Evolutionary conservation across 2,888 invertebrate species (phyloP).

Genomic region (Tubulanus polymorphus): DNA sequence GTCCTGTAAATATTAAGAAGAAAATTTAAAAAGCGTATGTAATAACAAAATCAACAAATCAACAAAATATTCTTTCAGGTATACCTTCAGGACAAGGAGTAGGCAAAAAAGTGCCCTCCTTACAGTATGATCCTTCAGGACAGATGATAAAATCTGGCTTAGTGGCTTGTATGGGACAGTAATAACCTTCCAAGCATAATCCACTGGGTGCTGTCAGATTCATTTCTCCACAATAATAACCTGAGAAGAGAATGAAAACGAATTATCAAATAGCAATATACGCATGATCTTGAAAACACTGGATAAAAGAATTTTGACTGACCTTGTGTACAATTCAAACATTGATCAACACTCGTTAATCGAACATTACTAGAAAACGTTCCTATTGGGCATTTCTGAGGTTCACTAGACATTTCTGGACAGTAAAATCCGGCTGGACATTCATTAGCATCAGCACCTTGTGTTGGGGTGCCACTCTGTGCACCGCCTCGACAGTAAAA

Average conservation of each 20-base stretch:
- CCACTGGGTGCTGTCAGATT: slow-evolving; percentile 37
- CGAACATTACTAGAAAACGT: slow-evolving; percentile 35
- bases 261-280: not conserved
- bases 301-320: slow-evolving; percentile 1
- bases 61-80: not conserved
- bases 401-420: slow-evolving; percentile 37
- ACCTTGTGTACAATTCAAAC: slow-evolving; percentile 44
- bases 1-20: slow-evolving; percentile 26
- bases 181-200: slow-evolving; percentile 41
- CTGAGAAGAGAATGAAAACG: slow-evolving; percentile 17
- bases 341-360: slow-evolving; percentile 29
- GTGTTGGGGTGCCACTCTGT: slow-evolving; percentile 38
- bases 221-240: slow-evolving; percentile 36
- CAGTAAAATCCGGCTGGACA: slow-evolving; percentile 47
- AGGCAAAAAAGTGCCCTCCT: slow-evolving; percentile 30
- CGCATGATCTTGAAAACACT: not conserved
- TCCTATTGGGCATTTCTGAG: slow-evolving; percentile 43
- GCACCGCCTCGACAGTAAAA: slow-evolving; percentile 45
- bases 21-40: not conserved
- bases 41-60: not conserved
- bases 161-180: slow-evolving; percentile 37
- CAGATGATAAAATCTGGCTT: slow-evolving; percentile 32
- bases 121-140: slow-evolving; percentile 41
- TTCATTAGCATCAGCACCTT: slow-evolving; percentile 37
- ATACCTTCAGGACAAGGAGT: slow-evolving; percentile 39